These are phyloP conservation scores for Pelochelys cantorii DNA, from an alignment of 2,797 vertebrate species.

Conservation along the genomic window DNA sequence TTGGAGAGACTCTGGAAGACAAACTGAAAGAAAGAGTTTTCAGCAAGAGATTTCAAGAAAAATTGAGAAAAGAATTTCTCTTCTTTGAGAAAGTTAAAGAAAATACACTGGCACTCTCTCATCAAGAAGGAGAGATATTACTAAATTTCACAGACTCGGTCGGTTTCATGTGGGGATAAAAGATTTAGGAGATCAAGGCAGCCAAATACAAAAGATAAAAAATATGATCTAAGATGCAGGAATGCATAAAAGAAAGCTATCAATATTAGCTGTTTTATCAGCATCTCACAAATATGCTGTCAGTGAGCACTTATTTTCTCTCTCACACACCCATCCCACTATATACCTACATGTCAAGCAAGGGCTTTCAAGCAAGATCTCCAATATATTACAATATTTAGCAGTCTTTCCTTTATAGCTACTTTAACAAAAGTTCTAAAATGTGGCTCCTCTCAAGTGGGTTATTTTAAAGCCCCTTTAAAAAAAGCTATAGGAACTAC, in stretches of 20 bases:
- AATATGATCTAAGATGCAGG: background rate
- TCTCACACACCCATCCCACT: background rate
- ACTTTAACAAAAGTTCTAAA: background rate
- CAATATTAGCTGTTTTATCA: background rate
- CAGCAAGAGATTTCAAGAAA: background rate
- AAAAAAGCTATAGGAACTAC: background rate
- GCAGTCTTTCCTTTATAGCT: background rate
- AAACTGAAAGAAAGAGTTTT: background rate
- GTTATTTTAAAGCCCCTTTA: background rate
- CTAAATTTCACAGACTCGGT: background rate
- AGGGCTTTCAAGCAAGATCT: background rate
- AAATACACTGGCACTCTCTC: background rate
- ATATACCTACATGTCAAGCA: background rate
- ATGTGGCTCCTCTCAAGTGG: background rate
- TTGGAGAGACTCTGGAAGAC: background rate
- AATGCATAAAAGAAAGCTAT: background rate
- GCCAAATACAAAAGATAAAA: background rate
- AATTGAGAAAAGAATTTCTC: background rate
- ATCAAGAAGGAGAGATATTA: background rate
- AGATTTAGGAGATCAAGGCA: background rate
- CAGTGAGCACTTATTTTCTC: fast-evolving
- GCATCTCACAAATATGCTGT: background rate
- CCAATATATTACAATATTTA: conserved; percentile 16
- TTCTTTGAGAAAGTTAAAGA: background rate
- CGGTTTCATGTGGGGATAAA: background rate